A percentile compares a stretch with the other conserved stretches of the same genome.
phyloP scores from a whole-genome alignment of 1,140 invertebrate species.

The Camponotus pennsylvanicus region DNA sequence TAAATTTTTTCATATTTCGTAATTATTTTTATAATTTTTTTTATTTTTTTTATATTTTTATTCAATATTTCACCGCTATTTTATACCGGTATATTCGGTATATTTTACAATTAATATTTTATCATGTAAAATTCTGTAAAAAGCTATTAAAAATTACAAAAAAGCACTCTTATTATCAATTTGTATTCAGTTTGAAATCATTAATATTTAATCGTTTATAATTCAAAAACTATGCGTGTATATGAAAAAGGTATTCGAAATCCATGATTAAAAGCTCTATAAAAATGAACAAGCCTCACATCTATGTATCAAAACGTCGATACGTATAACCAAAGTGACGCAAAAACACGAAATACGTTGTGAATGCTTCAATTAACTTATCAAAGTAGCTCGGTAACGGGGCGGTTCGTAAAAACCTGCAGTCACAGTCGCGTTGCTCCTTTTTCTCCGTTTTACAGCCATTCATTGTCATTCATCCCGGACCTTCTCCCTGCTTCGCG shows the following conservation, averaged over 20 bases:
- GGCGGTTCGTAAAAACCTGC: slow-evolving; percentile 33
- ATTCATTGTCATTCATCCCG: background rate
- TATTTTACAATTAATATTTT: background rate
- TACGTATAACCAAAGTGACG: background rate
- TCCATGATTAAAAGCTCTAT: background rate
- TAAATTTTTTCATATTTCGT: background rate
- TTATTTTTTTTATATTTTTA: background rate
- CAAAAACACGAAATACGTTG: slow-evolving; percentile 28
- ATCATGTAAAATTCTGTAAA: background rate
- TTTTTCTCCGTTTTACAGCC: slow-evolving; percentile 46
- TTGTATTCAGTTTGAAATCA: background rate
- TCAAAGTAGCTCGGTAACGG: slow-evolving; percentile 47
- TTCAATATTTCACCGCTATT: too few relatives aligned
- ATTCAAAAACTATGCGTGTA: background rate
- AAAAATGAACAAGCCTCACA: background rate
- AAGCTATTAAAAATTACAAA: background rate
- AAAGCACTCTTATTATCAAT: background rate
- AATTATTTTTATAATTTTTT: background rate
- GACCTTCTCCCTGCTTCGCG: background rate
- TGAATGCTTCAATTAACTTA: slow-evolving; percentile 50
- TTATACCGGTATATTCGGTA: too few relatives aligned
- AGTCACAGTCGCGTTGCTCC: slow-evolving; percentile 12
- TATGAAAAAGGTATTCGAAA: background rate
- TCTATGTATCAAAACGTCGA: background rate
- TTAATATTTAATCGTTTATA: background rate